phyloP scores from a whole-genome alignment of 2,113 vertebrate genomes.

The Callaeas wilsoni region DNA sequence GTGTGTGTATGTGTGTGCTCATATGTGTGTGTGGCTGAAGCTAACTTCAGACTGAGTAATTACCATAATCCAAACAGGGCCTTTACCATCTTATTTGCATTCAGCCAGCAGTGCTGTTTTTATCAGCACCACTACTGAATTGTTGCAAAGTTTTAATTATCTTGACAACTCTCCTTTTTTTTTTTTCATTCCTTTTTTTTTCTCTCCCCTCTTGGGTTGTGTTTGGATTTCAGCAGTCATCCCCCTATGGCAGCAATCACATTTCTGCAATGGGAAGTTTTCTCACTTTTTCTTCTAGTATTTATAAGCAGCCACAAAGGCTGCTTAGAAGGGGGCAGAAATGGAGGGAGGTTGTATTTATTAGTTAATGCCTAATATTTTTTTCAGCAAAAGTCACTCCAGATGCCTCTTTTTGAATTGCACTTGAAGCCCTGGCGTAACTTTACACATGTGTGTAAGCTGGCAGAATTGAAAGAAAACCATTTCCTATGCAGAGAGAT shows the following conservation, averaged over 20 bases:
- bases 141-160: conserved; percentile 59
- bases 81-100: conserved; percentile 67
- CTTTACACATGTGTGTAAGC: neutral
- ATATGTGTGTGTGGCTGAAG: conserved; percentile 74
- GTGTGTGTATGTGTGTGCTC: conserved; percentile 64
- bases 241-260: neutral
- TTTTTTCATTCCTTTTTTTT: neutral
- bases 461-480: conserved; percentile 21
- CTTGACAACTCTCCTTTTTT: conserved; percentile 47
- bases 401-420: neutral
- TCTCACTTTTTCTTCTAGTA: neutral
- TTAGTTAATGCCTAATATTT: conserved; percentile 20
- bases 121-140: conserved; percentile 59
- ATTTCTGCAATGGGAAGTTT: neutral
- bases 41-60: conserved; percentile 80
- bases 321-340: neutral
- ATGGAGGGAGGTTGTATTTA: neutral
- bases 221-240: conserved; percentile 51
- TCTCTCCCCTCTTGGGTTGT: neutral
- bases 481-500: conserved; percentile 1
- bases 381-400: neutral
- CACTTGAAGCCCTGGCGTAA: neutral
- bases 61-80: conserved; percentile 75
- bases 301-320: neutral
- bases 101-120: conserved; percentile 70